phyloP scores from a whole-genome alignment of 2,888 invertebrate species.

The Clepsis dumicolana region DNA sequence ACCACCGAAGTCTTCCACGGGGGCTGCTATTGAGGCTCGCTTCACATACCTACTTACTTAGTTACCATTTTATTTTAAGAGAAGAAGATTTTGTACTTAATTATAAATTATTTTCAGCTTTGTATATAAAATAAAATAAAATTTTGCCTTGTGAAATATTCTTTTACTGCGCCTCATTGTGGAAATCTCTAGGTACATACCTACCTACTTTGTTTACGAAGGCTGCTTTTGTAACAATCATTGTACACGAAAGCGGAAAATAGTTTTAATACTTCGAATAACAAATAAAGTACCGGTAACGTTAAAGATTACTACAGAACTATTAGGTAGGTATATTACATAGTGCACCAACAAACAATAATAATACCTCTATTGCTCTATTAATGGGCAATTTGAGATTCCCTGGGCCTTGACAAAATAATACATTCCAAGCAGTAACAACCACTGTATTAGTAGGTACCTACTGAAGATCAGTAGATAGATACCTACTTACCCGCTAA shows the following conservation, averaged over 20 bases:
- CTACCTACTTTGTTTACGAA: too few species aligned
- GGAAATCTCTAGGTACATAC: too few species aligned
- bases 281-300: background rate
- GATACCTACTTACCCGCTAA: too few species aligned
- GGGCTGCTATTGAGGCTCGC: background rate
- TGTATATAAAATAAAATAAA: slow-evolving; percentile 30
- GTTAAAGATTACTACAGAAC: background rate
- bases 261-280: background rate
- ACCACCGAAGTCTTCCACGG: slow-evolving; percentile 25
- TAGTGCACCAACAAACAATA: background rate
- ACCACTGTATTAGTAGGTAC: too few species aligned
- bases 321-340: background rate
- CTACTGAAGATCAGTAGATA: background rate
- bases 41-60: slow-evolving; percentile 24
- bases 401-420: background rate
- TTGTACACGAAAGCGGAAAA: background rate
- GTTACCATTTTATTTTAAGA: slow-evolving; percentile 27
- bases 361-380: background rate
- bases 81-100: slow-evolving; percentile 9
- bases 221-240: background rate
- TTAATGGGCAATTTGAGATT: background rate
- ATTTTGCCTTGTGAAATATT: background rate
- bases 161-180: background rate
- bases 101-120: slow-evolving; percentile 26
- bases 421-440: too few species aligned